phyloP scores from a whole-genome alignment of 2,888 invertebrate genomes.

The Bedellia somnulentella region DNA sequence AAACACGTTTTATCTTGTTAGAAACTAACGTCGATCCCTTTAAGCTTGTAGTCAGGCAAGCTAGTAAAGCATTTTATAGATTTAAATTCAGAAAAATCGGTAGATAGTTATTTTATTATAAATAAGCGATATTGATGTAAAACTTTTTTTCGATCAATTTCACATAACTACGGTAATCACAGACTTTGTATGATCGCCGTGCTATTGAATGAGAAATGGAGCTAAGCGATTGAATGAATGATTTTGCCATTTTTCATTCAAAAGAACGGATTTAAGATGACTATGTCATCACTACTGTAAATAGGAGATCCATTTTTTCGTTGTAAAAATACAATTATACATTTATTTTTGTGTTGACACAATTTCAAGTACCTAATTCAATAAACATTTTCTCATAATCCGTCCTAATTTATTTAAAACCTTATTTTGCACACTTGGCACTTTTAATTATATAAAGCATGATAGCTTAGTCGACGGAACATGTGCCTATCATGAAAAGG shows the following conservation, averaged over 20 bases:
- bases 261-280: slow-evolving; percentile 15
- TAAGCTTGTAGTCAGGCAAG: slow-evolving; percentile 48
- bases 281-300: slow-evolving; percentile 28
- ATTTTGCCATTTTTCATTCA: no score
- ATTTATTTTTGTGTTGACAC: slow-evolving; percentile 37
- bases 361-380: slow-evolving; percentile 32
- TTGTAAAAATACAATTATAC: slow-evolving; percentile 37
- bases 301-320: slow-evolving; percentile 41
- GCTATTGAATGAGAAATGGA: no score
- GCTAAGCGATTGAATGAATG: no score
- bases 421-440: no score
- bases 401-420: no score
- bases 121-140: slow-evolving; percentile 14
- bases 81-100: slow-evolving; percentile 31
- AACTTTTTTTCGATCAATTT: slow-evolving; percentile 15
- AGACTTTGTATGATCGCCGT: slow-evolving; percentile 15
- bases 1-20: not conserved
- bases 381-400: slow-evolving; percentile 38
- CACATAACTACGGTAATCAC: slow-evolving; percentile 17
- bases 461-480: no score
- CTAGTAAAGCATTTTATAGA: slow-evolving; percentile 57
- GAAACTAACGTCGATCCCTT: slow-evolving; percentile 14
- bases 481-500: no score
- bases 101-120: slow-evolving; percentile 35
- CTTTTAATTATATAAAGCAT: no score